These are phyloP conservation scores for Clavelina lepadiformis DNA, from an alignment of 23 tunicate species.

Conservation along the genomic window DNA sequence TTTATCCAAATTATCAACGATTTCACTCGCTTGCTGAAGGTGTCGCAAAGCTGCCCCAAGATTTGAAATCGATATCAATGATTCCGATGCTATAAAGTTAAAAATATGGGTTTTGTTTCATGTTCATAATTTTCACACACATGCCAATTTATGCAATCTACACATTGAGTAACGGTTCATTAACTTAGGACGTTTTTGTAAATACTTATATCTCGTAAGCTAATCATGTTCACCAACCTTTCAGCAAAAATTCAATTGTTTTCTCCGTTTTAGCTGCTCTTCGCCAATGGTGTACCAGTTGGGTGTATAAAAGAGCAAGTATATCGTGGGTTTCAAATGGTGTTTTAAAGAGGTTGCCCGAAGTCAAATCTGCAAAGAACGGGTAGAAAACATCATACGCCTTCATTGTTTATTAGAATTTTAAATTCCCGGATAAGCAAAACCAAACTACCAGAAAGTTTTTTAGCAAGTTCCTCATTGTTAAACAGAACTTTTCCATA, in stretches of 20 bases:
- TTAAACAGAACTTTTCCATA: conserved; percentile 24
- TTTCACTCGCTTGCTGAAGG: conserved; percentile 56
- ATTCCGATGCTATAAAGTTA: conserved; percentile 63
- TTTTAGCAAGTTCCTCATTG: conserved; percentile 50
- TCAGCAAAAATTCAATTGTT: conserved; percentile 49
- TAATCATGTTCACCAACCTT: conserved; percentile 42
- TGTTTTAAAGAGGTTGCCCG: conserved; percentile 20
- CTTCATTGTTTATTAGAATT: too few relatives aligned
- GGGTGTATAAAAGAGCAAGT: conserved; percentile 48
- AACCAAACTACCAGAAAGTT: conserved; percentile 1
- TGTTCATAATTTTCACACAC: too few relatives aligned
- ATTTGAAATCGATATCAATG: conserved; percentile 35
- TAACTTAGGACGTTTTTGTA: too few relatives aligned
- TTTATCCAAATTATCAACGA: conserved; percentile 55
- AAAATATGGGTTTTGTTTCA: too few relatives aligned
- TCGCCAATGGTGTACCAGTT: conserved; percentile 70
- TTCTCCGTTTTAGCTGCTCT: conserved; percentile 68
- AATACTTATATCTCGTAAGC: too few relatives aligned
- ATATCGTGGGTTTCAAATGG: conserved; percentile 64
- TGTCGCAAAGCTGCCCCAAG: conserved; percentile 26
- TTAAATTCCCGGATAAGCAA: too few relatives aligned
- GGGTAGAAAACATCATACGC: too few relatives aligned
- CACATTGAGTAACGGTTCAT: too few relatives aligned
- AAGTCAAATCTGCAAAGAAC: too few relatives aligned
- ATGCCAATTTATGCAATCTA: too few relatives aligned